A percentile compares a stretch with the other conserved stretches of the same genome.
Conservation (phyloP, 35 echinoderm and acorn worm species). For the Diadema setosum region DNA sequence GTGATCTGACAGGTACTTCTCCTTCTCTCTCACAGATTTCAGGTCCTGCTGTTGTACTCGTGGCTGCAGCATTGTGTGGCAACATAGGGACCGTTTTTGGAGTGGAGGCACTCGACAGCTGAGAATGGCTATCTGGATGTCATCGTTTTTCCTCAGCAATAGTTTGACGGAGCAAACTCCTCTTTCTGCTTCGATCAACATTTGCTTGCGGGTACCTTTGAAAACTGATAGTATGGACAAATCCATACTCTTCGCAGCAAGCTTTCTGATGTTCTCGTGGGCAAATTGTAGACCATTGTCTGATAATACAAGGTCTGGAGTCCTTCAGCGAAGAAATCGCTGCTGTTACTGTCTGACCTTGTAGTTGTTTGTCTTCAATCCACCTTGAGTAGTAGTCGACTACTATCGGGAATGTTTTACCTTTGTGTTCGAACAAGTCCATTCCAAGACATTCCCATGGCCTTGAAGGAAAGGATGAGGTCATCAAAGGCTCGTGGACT, state of each 20-base stretch:
- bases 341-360: neutral
- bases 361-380: constrained; percentile 8
- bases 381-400: constrained; percentile 48
- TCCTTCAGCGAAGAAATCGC: constrained; percentile 6
- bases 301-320: too few species aligned
- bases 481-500: constrained; percentile 44
- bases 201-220: neutral
- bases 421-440: constrained; percentile 7
- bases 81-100: constrained; percentile 11
- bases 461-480: constrained; percentile 1
- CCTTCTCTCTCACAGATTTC: neutral
- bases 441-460: constrained; percentile 15
- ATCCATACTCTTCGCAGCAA: too few species aligned
- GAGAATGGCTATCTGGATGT: constrained; percentile 7
- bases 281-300: too few species aligned
- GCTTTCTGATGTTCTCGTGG: too few species aligned
- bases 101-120: constrained; percentile 20
- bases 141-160: neutral
- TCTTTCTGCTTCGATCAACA: constrained; percentile 4
- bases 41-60: neutral
- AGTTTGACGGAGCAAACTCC: neutral
- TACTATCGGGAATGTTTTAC: neutral
- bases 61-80: neutral
- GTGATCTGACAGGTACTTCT: constrained; percentile 7
- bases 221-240: constrained; percentile 24